Evolutionary conservation across 2,888 invertebrate genomes (phyloP).

Genomic region (Azorinus chamasolen): DNA sequence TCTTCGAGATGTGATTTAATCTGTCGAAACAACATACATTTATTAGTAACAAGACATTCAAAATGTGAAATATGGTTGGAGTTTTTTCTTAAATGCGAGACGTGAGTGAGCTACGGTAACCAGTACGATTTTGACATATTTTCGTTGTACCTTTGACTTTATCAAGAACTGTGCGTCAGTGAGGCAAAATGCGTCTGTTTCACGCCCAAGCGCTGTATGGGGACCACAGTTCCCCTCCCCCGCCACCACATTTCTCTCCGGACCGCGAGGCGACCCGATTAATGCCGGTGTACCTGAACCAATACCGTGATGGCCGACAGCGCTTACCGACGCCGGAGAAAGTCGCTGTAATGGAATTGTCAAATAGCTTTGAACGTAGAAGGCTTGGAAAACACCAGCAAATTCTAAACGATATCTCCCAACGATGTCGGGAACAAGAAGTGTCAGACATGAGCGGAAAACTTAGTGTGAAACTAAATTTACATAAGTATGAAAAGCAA

Average conservation of each 20-base stretch:
- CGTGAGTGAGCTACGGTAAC: no score
- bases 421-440: conserved; percentile 81
- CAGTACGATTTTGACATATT: no score
- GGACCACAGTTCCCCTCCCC: conserved; percentile 65
- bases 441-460: conserved; percentile 74
- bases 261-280: conserved; percentile 68
- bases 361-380: conserved; percentile 76
- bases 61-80: no score
- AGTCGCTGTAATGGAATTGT: conserved; percentile 78
- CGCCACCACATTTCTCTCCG: conserved; percentile 69
- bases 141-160: no score
- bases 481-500: conserved; percentile 52
- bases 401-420: conserved; percentile 78
- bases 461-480: conserved; percentile 69
- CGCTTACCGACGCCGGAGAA: conserved; percentile 79
- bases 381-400: conserved; percentile 80
- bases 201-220: conserved; percentile 68
- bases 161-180: no score
- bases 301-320: conserved; percentile 69
- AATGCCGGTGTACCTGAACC: conserved; percentile 69
- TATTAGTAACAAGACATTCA: no score
- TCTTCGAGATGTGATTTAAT: no score
- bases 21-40: no score
- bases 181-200: conserved; percentile 69
- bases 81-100: no score